phyloP scores from a whole-genome alignment of 1,140 invertebrate genomes.

The Temnothorax longispinosus region DNA sequence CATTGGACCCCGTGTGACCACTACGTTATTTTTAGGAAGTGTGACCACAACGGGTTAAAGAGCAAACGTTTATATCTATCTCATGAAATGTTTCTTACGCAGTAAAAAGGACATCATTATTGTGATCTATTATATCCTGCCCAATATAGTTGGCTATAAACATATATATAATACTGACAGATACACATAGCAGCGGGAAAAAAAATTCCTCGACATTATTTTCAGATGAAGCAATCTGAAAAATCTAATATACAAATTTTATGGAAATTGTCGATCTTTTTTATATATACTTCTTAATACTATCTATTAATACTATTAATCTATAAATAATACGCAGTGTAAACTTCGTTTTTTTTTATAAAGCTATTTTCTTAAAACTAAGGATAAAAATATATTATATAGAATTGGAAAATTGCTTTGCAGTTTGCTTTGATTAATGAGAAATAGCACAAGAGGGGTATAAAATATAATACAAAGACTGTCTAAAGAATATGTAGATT shows the following conservation, averaged over 20 bases:
- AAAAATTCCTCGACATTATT: background rate
- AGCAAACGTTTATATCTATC: background rate
- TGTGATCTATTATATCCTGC: constrained; percentile 5
- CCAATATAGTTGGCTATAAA: background rate
- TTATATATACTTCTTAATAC: background rate
- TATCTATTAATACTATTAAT: background rate
- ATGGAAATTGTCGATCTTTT: background rate
- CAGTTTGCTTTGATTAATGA: background rate
- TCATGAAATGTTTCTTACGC: constrained; percentile 10
- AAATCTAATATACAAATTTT: background rate
- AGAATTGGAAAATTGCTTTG: background rate
- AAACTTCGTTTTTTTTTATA: background rate
- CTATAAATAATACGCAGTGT: background rate
- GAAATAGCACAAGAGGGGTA: background rate
- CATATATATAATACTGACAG: background rate
- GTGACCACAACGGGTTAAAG: background rate
- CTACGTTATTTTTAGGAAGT: no score
- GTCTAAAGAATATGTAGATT: background rate
- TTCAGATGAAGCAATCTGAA: background rate
- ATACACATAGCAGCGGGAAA: background rate
- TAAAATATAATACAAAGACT: background rate
- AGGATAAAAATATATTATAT: background rate
- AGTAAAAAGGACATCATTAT: constrained; percentile 2
- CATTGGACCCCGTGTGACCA: no score
- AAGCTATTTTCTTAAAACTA: background rate